Evolutionary conservation across 2,888 invertebrate genomes (phyloP).

Genomic region (Pterostichus madidus): DNA sequence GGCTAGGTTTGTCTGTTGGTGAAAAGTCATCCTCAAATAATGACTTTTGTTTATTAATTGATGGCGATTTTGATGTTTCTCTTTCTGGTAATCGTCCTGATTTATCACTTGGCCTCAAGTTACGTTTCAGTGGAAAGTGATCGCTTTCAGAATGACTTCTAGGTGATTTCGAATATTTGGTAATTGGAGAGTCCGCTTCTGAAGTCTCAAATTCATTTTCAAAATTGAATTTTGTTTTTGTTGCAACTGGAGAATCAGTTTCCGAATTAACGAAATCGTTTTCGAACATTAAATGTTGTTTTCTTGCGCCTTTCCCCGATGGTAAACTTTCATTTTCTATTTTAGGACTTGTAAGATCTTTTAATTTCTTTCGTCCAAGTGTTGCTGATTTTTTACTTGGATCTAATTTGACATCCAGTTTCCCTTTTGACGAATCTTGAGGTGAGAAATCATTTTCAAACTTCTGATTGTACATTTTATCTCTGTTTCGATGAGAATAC

Average conservation of each 20-base stretch:
- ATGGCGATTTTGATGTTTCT: constrained; percentile 70
- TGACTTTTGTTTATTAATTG: constrained; percentile 72
- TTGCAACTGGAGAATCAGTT: constrained; percentile 71
- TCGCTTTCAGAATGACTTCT: constrained; percentile 61
- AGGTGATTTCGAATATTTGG: constrained; percentile 67
- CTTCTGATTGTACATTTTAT: constrained; percentile 64
- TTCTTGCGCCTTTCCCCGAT: constrained; percentile 76
- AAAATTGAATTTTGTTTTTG: constrained; percentile 72
- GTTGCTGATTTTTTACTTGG: constrained; percentile 72
- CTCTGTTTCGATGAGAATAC: constrained; percentile 72
- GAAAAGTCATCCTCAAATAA: constrained; percentile 82
- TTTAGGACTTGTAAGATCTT: constrained; percentile 72
- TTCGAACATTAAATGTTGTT: constrained; percentile 82
- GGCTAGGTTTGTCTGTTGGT: constrained; percentile 74
- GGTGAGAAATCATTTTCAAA: constrained; percentile 83
- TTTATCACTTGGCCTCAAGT: constrained; percentile 63
- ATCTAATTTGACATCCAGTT: constrained; percentile 70
- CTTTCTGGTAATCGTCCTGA: constrained; percentile 69
- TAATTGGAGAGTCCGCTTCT: constrained; percentile 72
- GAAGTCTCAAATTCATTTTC: constrained; percentile 75
- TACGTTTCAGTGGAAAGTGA: constrained; percentile 52
- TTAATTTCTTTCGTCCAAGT: constrained; percentile 72
- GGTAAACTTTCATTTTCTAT: constrained; percentile 74
- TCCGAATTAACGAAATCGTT: constrained; percentile 83
- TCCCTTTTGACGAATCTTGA: constrained; percentile 70